phyloP scores from a whole-genome alignment of 1,140 invertebrate species.

The Cyclina sinensis region DNA sequence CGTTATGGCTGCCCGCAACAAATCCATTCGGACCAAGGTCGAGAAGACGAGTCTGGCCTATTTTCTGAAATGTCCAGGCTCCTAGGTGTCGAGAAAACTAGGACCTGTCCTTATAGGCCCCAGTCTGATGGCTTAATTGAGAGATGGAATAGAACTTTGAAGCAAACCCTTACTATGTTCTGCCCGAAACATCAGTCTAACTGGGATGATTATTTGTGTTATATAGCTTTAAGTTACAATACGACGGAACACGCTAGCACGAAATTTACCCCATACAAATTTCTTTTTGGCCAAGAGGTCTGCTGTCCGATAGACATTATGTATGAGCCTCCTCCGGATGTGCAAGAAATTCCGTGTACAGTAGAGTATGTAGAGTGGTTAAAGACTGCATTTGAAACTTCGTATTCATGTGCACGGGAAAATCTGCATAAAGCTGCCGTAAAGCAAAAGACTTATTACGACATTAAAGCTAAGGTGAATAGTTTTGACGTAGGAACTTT shows the following conservation, averaged over 20 bases:
- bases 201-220: constrained; percentile 72
- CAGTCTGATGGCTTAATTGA: constrained; percentile 75
- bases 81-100: constrained; percentile 72
- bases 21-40: constrained; percentile 85
- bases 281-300: constrained; percentile 68
- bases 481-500: neutral
- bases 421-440: constrained; percentile 4
- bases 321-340: neutral
- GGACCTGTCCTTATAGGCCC: constrained; percentile 73
- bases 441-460: constrained; percentile 68
- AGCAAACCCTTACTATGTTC: constrained; percentile 57
- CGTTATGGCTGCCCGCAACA: constrained; percentile 84
- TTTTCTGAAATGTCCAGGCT: constrained; percentile 69
- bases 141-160: constrained; percentile 73
- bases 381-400: constrained; percentile 16
- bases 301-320: constrained; percentile 57
- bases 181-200: constrained; percentile 59
- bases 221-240: constrained; percentile 66
- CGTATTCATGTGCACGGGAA: constrained; percentile 9
- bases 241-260: constrained; percentile 63
- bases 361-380: constrained; percentile 56
- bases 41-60: constrained; percentile 72
- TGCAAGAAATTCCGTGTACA: neutral
- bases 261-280: constrained; percentile 62
- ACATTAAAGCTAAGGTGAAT: constrained; percentile 20